A percentile compares a stretch with the other conserved stretches of the same genome.
Evolutionary conservation across 2,113 vertebrate species (phyloP).

Genomic region (Serinus canaria): DNA sequence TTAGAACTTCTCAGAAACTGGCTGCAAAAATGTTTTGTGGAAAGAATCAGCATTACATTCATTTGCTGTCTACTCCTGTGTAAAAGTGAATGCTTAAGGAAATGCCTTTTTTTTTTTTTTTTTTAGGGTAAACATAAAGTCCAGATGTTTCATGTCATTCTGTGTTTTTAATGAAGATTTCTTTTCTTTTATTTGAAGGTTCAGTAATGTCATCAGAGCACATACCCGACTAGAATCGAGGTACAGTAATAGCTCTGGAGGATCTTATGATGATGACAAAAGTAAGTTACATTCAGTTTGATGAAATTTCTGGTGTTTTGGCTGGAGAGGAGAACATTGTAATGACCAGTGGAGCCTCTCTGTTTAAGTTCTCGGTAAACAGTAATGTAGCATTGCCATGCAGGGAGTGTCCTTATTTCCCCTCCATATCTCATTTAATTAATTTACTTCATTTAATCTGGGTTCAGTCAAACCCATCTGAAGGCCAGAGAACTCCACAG

Average conservation of each 20-base stretch:
- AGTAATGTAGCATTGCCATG: background rate
- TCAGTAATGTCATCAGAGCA: slow-evolving; percentile 86
- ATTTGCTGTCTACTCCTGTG: background rate
- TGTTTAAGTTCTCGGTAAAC: background rate
- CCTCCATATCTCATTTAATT: background rate
- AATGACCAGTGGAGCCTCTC: background rate
- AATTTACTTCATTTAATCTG: background rate
- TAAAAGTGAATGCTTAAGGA: background rate
- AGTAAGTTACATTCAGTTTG: slow-evolving; percentile 75
- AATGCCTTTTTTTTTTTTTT: background rate
- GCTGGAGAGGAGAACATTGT: background rate
- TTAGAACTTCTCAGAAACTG: background rate
- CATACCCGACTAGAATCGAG: slow-evolving; percentile 97
- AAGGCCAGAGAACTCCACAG: background rate
- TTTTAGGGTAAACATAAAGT: background rate
- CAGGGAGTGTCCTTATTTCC: background rate
- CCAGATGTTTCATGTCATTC: background rate
- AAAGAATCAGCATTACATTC: background rate
- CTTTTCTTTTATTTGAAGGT: slow-evolving; percentile 69
- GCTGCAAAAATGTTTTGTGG: background rate
- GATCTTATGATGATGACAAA: slow-evolving; percentile 97
- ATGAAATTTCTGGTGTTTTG: background rate
- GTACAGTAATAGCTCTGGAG: slow-evolving; percentile 98
- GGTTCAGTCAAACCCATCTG: background rate
- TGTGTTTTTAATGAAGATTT: background rate